Base-by-base conservation (phyloP, 2,113 vertebrate species). In the Dolichotis patagonum region DNA sequence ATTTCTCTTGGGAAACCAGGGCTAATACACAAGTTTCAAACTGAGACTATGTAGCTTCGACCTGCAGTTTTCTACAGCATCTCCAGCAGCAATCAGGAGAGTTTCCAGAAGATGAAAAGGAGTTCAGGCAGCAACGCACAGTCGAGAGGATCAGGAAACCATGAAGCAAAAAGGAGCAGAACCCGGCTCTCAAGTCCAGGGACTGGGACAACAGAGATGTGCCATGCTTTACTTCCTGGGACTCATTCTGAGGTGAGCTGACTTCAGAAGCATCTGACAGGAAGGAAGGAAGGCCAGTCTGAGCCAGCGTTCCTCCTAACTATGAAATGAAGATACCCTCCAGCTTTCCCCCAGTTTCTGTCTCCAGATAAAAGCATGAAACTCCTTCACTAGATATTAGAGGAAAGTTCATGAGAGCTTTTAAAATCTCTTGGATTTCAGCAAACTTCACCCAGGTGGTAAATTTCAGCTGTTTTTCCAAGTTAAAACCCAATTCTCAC, bases 401-500 rank as follows among this genome's bases (percentile, higher is more conserved):
- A 85, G 58, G 32, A 49, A 67, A 71, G 16, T 67, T 16, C 56
- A 46, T 52, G 32, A 60, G 65, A 92, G 49, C 13, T 84, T 60
- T 52, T 78, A 54, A 85, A 91, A 54, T 38, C 19, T 88, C 85
- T 90, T 93, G 41, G 35, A 90, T 86, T 95, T 93, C 60, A 92
- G 62, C 81, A 92, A 52, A 92, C 35, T 60, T 95, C 46, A 30
- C 63, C 58, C 90, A 58, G 83, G 28, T 85, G 77, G 62, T 92
- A 91, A n/a, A 30, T 95, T 96, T 96, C 65, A 83, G 73, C 88
- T 95, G 69, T 90, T 97, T 95, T 83, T 87, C 38, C 65, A 90
- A 80, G 65, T 88, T 94, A 89, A 95, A 97, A 85, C 63, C 60
- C 62, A 93, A 41, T 95, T 92, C n/a, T 92, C 63, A 71, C 56